Percentiles rank a stretch among this genome's conserved stretches.
Conservation (phyloP, 2,797 vertebrate species). For the Falco rusticolus region DNA sequence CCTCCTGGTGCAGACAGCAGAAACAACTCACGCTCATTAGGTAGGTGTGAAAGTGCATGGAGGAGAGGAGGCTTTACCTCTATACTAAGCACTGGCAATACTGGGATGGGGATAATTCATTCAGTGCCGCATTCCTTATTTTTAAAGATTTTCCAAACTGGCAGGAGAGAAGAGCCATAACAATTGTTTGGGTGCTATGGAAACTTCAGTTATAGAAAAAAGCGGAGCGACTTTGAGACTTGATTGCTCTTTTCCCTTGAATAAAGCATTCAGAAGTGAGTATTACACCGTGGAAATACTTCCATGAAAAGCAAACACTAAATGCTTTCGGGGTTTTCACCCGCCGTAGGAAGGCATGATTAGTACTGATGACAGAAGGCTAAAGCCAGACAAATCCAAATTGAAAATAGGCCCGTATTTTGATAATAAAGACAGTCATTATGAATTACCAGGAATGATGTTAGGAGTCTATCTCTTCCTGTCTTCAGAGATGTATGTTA, state of each 20-base stretch:
- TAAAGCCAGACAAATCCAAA: neutral
- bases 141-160: neutral
- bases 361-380: neutral
- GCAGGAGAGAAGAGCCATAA: neutral
- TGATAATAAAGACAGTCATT: neutral
- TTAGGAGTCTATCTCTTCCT: neutral
- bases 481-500: neutral
- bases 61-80: neutral
- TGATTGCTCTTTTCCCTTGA: neutral
- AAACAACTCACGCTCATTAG: neutral
- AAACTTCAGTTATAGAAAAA: neutral
- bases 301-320: neutral
- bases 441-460: neutral
- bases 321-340: neutral
- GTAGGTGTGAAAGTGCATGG: neutral
- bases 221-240: neutral
- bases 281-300: neutral
- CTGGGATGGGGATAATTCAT: neutral
- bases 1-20: neutral
- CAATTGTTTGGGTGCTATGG: neutral
- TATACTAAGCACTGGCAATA: neutral
- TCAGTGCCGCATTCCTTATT: neutral
- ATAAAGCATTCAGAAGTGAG: neutral
- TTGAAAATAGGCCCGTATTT: neutral
- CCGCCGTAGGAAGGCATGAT: neutral